Conservation (phyloP, 2,888 invertebrate genomes). For the Chelonus formosanus region DNA sequence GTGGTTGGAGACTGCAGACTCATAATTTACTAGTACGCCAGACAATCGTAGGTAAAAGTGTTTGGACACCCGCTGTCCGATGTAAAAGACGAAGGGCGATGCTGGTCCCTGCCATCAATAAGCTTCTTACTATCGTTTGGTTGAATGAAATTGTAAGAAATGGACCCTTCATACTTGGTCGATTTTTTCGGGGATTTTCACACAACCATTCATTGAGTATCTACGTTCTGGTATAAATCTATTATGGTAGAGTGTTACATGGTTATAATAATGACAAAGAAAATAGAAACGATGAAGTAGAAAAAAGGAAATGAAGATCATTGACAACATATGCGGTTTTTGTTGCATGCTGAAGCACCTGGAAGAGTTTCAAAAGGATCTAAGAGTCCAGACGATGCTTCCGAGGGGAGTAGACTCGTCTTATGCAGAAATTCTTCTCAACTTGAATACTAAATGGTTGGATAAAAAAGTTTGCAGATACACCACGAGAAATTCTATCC, state of each 20-base stretch:
- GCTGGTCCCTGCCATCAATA: slow-evolving; percentile 35
- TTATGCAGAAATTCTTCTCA: slow-evolving; percentile 40
- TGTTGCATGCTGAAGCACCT: slow-evolving; percentile 37
- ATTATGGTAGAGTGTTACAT: slow-evolving; percentile 28
- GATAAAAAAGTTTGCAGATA: slow-evolving; percentile 36
- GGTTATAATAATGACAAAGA: slow-evolving; percentile 29
- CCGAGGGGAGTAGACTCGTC: slow-evolving; percentile 27
- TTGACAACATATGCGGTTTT: slow-evolving; percentile 34
- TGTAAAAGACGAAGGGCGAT: slow-evolving; percentile 39
- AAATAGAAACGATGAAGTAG: slow-evolving; percentile 34
- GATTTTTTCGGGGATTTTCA: slow-evolving; percentile 40
- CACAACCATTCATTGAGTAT: slow-evolving; percentile 36
- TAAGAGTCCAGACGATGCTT: slow-evolving; percentile 27
- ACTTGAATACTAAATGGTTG: slow-evolving; percentile 44
- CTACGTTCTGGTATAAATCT: slow-evolving; percentile 24
- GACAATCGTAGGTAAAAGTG: slow-evolving; percentile 36
- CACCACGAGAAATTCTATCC: slow-evolving; percentile 1
- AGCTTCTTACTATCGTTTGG: slow-evolving; percentile 40
- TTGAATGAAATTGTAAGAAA: slow-evolving; percentile 42
- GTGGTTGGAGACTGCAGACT: slow-evolving; percentile 27
- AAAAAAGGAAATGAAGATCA: slow-evolving; percentile 32
- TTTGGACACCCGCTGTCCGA: slow-evolving; percentile 47
- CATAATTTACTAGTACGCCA: slow-evolving; percentile 37
- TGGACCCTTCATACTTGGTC: background rate
- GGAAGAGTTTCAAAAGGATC: slow-evolving; percentile 34